phyloP scores from a whole-genome alignment of 1,140 invertebrate genomes.

The Anoplolepis gracilipes region DNA sequence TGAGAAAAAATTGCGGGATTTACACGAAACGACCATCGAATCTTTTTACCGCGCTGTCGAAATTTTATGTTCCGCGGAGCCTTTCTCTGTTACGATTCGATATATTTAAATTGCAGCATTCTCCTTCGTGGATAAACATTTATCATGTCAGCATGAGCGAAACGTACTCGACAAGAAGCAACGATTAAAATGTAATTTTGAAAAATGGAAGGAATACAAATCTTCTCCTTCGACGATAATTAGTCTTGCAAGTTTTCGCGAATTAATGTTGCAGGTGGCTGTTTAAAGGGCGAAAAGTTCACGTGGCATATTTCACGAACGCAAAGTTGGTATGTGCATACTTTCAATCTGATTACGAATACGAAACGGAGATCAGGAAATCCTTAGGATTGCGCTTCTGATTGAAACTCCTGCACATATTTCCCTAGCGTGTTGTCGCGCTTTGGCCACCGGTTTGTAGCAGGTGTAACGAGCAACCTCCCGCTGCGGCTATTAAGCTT shows the following conservation, averaged over 20 bases:
- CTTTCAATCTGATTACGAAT: slow-evolving; percentile 30
- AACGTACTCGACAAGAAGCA: not conserved
- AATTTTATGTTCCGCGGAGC: slow-evolving; percentile 19
- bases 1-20: slow-evolving; percentile 63
- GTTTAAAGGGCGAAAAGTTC: not conserved
- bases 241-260: not conserved
- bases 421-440: slow-evolving; percentile 78
- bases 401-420: slow-evolving; percentile 76
- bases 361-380: slow-evolving; percentile 49
- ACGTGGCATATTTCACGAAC: not conserved
- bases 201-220: not conserved
- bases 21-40: slow-evolving; percentile 14
- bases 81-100: slow-evolving; percentile 1
- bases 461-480: slow-evolving; percentile 72
- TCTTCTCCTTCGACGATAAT: not conserved
- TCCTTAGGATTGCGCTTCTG: slow-evolving; percentile 62
- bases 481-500: slow-evolving; percentile 75
- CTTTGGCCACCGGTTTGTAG: slow-evolving; percentile 71
- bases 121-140: not conserved
- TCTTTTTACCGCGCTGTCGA: slow-evolving; percentile 40
- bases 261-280: not conserved
- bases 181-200: not conserved
- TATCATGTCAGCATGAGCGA: not conserved
- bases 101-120: slow-evolving; percentile 22
- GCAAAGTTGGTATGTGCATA: not conserved